Conservation (phyloP, 92 coral and sea anemone species). For the Pocillopora meandrina region DNA sequence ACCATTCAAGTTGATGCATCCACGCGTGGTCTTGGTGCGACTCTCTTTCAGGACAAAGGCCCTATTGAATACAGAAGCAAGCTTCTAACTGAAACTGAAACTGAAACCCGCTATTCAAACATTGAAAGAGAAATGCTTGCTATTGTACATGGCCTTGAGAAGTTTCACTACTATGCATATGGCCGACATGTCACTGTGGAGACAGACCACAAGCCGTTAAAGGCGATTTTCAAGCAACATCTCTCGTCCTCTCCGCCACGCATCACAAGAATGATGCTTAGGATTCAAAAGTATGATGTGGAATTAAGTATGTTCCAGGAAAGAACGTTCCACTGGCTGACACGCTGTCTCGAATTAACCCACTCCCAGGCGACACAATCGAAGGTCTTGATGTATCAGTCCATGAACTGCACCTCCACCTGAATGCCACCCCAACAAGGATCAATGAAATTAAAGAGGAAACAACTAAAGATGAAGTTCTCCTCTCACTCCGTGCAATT, state of each 20-base stretch:
- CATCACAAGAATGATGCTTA: conserved; percentile 31
- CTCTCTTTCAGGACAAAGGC: too few relatives aligned
- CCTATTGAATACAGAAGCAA: too few relatives aligned
- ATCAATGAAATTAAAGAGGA: conserved; percentile 45
- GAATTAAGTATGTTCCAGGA: conserved; percentile 68
- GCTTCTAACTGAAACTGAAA: too few relatives aligned
- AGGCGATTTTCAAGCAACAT: conserved; percentile 1
- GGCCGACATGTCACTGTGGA: too few relatives aligned
- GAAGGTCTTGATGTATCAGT: conserved; percentile 62
- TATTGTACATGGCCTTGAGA: conserved; percentile 59
- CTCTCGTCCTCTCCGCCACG: conserved; percentile 22
- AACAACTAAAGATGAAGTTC: conserved; percentile 55
- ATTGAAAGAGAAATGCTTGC: conserved; percentile 72
- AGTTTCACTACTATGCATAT: conserved; percentile 51
- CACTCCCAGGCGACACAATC: conserved; percentile 68
- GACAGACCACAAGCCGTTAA: too few relatives aligned
- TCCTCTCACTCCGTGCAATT: conserved; percentile 50
- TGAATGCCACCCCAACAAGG: conserved; percentile 71
- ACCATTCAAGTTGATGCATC: conserved; percentile 66
- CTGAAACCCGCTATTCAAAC: conserved; percentile 30
- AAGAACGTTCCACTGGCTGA: conserved; percentile 65
- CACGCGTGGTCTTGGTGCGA: conserved; percentile 59
- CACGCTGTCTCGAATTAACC: conserved; percentile 60
- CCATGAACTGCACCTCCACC: conserved; percentile 70
- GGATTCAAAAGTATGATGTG: conserved; percentile 57